Percentiles rank a stretch among this genome's conserved stretches.
Evolutionary conservation across 2,888 invertebrate species (phyloP).

Genomic region (Aphrophora alni): DNA sequence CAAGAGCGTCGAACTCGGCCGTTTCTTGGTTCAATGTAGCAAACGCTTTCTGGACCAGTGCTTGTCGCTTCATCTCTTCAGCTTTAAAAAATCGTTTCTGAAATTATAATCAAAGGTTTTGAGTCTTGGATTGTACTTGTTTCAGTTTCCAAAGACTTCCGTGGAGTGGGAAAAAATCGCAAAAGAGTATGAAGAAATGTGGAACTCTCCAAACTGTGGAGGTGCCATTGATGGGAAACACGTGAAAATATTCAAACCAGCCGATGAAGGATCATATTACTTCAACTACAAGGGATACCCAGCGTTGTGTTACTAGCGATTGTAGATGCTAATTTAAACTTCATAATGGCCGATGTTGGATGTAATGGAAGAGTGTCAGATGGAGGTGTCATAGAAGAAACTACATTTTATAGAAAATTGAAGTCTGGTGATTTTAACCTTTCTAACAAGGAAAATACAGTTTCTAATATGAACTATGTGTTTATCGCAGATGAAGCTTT

Average conservation of each 20-base stretch:
- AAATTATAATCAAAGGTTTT: no score
- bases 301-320: background rate
- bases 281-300: background rate
- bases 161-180: background rate
- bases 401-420: conserved; percentile 18
- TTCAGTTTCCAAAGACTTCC: background rate
- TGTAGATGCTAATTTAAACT: background rate
- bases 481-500: no score
- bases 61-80: no score
- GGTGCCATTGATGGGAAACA: background rate
- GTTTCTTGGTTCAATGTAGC: no score
- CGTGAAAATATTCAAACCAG: background rate
- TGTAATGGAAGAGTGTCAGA: conserved; percentile 18
- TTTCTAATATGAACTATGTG: no score
- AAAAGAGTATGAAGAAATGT: background rate
- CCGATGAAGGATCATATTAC: background rate
- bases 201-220: background rate
- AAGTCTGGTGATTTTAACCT: conserved; percentile 7
- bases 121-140: no score
- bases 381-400: conserved; percentile 21
- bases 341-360: background rate
- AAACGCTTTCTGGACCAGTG: no score
- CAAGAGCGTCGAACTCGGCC: background rate
- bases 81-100: no score
- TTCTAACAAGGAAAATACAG: conserved; percentile 14